Evolutionary conservation across 2,113 vertebrate species (phyloP), one percentile per base, ranked within the genome.

Genomic region (Albula goreensis): DNA sequence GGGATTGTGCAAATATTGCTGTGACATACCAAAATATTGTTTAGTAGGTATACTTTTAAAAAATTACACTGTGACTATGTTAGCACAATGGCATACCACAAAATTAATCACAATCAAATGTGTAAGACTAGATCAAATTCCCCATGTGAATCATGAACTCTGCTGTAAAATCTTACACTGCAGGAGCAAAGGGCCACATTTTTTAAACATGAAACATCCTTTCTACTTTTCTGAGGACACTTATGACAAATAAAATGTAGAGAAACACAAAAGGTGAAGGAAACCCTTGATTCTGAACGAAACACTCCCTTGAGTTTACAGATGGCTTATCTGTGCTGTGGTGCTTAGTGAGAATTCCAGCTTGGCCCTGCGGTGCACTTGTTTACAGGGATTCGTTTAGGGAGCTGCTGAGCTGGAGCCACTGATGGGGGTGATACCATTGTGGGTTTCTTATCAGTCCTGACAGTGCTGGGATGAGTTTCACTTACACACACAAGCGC

Each of bases 391-490:
- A 31, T 53, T 25, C 41, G 25, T 78, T 83, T 31, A 80, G 51
- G 51, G 4, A 25, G 70, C 7, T 49, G 25, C 6, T 12, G 86
- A 50, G 82, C 31, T 52, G 49, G 70, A 66, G 25, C 25, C 80
- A 31, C 31, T 31, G 77, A 84, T 84, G 50, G 41, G 41, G 4
- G 3, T n/a, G 52, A 83, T 83, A 79, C 63, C 50, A 77, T 31
- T 83, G 74, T 17, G 81, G 63, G 80, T 51, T 81, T 87, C 81
- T 84, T 83, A 82, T 82, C 81, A 31, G 66, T 11, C 57, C 48
- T n/a, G 49, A 80, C 82, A 81, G 81, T 11, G 22, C 11, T 11
- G 50, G 78, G 78, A 74, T 80, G 78, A 2, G 70, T 49, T 4
- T 50, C 49, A 41, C 78, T 17, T 31, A 66, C 78, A 6, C 49